Conservation (phyloP, 2,113 vertebrate genomes). For the Climacteris rufus region DNA sequence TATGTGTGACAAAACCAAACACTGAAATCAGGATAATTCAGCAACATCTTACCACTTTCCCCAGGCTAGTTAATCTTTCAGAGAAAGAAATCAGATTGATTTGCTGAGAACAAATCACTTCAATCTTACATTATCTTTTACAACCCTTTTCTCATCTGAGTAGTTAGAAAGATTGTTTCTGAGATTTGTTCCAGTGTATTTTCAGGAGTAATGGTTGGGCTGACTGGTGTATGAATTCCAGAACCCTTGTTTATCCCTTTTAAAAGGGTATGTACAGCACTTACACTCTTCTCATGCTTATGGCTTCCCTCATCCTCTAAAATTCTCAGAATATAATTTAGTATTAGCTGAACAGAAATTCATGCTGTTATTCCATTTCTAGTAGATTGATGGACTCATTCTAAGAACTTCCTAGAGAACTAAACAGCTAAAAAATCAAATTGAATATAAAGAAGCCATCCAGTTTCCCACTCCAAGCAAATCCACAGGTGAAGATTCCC, state of each 20-base stretch:
- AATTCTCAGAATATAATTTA: background rate
- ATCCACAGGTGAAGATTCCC: background rate
- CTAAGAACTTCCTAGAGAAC: background rate
- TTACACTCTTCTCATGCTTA: background rate
- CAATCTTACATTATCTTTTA: background rate
- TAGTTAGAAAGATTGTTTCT: background rate
- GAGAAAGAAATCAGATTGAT: background rate
- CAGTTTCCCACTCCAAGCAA: background rate
- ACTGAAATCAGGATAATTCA: background rate
- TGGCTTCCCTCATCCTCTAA: background rate
- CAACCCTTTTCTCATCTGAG: background rate
- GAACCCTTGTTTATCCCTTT: background rate
- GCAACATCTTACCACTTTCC: background rate
- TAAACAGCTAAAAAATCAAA: background rate
- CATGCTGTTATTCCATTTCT: background rate
- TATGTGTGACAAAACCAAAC: background rate
- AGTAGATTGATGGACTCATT: background rate
- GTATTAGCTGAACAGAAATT: background rate
- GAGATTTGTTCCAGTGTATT: background rate
- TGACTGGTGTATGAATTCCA: background rate
- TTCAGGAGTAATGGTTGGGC: background rate
- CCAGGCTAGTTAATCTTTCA: background rate
- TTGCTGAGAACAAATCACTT: background rate
- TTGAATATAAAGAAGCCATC: background rate
- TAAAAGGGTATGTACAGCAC: background rate